Conservation (phyloP, 2,113 vertebrate species). For the Coreoperca whiteheadi region DNA sequence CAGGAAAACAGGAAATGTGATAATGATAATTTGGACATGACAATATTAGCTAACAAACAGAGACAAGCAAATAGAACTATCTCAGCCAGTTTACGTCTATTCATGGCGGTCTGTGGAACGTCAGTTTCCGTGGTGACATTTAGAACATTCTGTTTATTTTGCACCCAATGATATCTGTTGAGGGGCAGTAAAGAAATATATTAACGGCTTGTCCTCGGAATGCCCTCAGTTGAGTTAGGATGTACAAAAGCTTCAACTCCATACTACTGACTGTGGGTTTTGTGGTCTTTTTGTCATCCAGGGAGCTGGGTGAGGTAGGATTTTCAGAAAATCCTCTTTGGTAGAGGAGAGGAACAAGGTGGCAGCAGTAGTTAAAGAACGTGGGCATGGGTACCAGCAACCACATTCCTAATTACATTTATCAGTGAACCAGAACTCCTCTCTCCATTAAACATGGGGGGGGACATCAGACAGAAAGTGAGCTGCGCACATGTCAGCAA, state of each 20-base stretch:
- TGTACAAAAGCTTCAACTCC: conserved; percentile 6
- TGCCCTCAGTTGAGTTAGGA: conserved; percentile 37
- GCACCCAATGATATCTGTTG: conserved; percentile 39
- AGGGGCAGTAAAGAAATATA: conserved; percentile 15
- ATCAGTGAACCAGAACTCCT: conserved; percentile 73
- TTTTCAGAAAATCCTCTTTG: conserved; percentile 35
- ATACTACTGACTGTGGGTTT: conserved; percentile 35
- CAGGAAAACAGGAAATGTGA: conserved; percentile 45
- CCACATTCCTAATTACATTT: conserved; percentile 72
- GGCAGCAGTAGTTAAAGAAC: conserved; percentile 46
- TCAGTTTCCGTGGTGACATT: conserved; percentile 60
- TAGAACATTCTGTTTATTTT: conserved; percentile 48
- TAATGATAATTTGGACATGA: conserved; percentile 37
- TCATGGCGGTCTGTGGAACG: conserved; percentile 19
- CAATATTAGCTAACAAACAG: conserved; percentile 69
- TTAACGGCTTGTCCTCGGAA: conserved; percentile 53
- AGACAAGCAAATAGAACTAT: conserved; percentile 47
- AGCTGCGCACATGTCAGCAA: conserved; percentile 72
- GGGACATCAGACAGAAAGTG: conserved; percentile 61
- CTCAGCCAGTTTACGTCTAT: conserved; percentile 33
- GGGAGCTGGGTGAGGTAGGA: not conserved
- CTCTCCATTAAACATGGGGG: conserved; percentile 65
- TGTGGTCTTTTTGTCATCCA: conserved; percentile 2
- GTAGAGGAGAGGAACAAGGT: conserved; percentile 26
- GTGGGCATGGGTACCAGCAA: conserved; percentile 42